A percentile compares a stretch with the other conserved stretches of the same genome.
phyloP scores from a whole-genome alignment of 2,888 invertebrate species.

The Spilarctia lutea region DNA sequence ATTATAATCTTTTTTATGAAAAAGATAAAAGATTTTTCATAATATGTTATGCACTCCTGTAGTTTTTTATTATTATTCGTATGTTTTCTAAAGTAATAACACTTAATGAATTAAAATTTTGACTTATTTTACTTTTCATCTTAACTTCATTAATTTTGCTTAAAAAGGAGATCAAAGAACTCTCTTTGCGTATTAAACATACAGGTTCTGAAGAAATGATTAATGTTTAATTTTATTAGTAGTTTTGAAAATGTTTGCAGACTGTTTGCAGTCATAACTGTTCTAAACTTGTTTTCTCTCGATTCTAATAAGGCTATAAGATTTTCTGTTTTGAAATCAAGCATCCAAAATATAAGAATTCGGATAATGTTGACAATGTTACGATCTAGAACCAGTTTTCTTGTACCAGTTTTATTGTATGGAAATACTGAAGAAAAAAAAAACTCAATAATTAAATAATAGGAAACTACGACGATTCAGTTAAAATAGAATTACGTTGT shows the following conservation, averaged over 20 bases:
- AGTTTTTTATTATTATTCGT: neutral
- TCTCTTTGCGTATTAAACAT: neutral
- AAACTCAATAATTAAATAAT: neutral
- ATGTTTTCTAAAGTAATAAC: neutral
- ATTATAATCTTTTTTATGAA: neutral
- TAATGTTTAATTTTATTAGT: neutral
- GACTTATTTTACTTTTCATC: neutral
- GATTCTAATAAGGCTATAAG: no score
- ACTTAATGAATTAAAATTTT: neutral
- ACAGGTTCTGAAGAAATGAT: no score
- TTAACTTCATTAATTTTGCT: neutral
- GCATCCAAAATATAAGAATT: no score
- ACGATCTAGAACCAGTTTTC: neutral
- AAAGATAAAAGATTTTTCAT: no score
- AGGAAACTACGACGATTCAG: neutral
- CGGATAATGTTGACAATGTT: neutral
- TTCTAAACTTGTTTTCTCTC: no score
- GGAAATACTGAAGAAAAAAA: neutral
- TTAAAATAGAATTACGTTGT: slow-evolving; percentile 25
- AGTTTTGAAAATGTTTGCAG: neutral
- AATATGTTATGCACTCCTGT: neutral
- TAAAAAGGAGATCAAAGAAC: neutral
- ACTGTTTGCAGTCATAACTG: neutral
- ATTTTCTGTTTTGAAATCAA: no score
- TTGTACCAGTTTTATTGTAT: neutral